Conservation (phyloP, 2,888 invertebrate genomes). For the Cryptophagus acutangulus region DNA sequence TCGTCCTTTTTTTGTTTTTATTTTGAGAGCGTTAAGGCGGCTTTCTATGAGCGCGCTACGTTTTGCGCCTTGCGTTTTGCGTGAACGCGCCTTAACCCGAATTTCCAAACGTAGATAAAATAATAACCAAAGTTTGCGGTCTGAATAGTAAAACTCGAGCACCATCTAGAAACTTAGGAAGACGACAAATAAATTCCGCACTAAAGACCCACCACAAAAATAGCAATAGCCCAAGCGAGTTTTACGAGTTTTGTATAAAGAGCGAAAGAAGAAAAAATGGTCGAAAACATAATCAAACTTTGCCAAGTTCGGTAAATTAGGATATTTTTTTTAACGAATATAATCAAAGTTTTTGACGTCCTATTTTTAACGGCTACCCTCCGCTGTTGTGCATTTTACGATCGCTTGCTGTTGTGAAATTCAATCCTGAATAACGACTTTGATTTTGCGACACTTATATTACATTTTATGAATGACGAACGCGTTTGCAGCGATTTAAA, state of each 20-base stretch:
- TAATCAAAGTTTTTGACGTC: slow-evolving; percentile 5
- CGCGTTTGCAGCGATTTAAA: too few relatives aligned
- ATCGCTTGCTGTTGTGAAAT: slow-evolving; percentile 2
- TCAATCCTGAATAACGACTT: slow-evolving; percentile 8
- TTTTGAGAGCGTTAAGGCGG: too few relatives aligned
- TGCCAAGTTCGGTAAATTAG: background rate
- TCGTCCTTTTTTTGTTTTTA: too few relatives aligned
- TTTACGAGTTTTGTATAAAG: slow-evolving; percentile 11
- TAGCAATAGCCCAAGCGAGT: slow-evolving; percentile 5
- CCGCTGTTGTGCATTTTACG: background rate
- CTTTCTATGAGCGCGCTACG: too few relatives aligned
- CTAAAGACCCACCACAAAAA: slow-evolving; percentile 6
- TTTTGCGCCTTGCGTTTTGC: too few relatives aligned
- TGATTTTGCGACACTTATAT: slow-evolving; percentile 20
- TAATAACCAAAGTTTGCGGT: too few relatives aligned
- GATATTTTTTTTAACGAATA: slow-evolving; percentile 2
- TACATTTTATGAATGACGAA: too few relatives aligned
- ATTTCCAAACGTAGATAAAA: too few relatives aligned
- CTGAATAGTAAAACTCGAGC: background rate
- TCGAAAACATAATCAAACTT: slow-evolving; percentile 10
- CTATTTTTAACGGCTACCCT: too few relatives aligned
- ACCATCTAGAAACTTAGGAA: background rate
- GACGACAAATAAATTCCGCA: slow-evolving; percentile 8
- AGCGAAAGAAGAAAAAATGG: slow-evolving; percentile 1
- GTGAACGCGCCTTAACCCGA: too few relatives aligned